Conservation (phyloP, 1,140 invertebrate species). For the Gyrodactylus salaris region DNA sequence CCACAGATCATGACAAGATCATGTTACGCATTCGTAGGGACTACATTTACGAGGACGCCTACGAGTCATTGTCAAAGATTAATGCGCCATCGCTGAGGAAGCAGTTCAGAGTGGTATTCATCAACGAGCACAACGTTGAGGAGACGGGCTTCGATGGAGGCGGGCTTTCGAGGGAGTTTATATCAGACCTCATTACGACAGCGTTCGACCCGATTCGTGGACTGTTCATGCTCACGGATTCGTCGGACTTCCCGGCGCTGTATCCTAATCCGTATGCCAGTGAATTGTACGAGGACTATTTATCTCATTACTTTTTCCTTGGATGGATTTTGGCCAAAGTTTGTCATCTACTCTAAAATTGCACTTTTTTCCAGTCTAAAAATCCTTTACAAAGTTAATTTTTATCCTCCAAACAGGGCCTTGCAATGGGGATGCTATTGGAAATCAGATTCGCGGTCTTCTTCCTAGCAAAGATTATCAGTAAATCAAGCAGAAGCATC, state of each 20-base stretch:
- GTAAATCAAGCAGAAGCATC: conserved; percentile 29
- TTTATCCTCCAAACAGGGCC: no score
- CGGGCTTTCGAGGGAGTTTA: conserved; percentile 41
- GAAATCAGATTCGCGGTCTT: conserved; percentile 14
- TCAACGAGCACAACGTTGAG: conserved; percentile 47
- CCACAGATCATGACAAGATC: not conserved
- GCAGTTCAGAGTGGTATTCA: conserved; percentile 49
- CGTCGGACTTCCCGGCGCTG: conserved; percentile 24
- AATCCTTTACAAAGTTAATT: not conserved
- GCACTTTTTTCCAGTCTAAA: conserved; percentile 40
- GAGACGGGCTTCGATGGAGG: conserved; percentile 85
- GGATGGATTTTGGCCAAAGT: conserved; percentile 60
- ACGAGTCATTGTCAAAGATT: conserved; percentile 53
- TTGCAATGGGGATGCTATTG: not conserved
- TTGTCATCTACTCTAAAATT: conserved; percentile 61
- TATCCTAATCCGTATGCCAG: conserved; percentile 74
- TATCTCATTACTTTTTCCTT: conserved; percentile 70
- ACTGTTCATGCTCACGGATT: conserved; percentile 44
- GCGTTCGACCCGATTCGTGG: conserved; percentile 83
- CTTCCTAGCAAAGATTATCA: conserved; percentile 41
- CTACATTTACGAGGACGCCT: conserved; percentile 83
- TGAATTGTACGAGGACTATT: conserved; percentile 37
- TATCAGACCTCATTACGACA: conserved; percentile 38
- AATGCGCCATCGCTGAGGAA: conserved; percentile 53
- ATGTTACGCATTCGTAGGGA: conserved; percentile 35